Conservation (phyloP, 2,888 invertebrate genomes). For the Pyralis farinalis region DNA sequence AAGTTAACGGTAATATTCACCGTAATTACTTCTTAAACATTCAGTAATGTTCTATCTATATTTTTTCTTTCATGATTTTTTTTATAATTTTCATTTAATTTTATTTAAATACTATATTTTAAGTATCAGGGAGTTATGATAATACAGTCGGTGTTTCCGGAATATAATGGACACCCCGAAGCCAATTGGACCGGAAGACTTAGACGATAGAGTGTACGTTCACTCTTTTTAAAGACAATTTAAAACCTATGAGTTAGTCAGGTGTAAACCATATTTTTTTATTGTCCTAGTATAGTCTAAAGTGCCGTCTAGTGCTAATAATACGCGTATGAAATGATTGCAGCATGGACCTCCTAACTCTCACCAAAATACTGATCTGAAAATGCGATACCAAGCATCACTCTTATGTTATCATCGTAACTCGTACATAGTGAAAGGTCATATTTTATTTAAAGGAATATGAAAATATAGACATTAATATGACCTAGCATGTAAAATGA, state of each 20-base stretch:
- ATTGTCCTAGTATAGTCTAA: slow-evolving; percentile 79
- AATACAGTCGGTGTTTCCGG: slow-evolving; percentile 26
- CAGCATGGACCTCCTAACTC: slow-evolving; percentile 23
- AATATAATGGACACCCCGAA: slow-evolving; percentile 39
- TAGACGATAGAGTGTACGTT: slow-evolving; percentile 28
- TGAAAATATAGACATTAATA: slow-evolving; percentile 23
- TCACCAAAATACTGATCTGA: slow-evolving; percentile 22
- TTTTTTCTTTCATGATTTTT: slow-evolving; percentile 23
- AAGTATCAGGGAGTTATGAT: slow-evolving; percentile 27
- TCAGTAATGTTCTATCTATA: slow-evolving; percentile 46
- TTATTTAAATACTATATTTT: slow-evolving; percentile 24
- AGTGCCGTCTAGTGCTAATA: slow-evolving; percentile 55
- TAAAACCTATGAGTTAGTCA: slow-evolving; percentile 28
- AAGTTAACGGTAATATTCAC: slow-evolving; percentile 44
- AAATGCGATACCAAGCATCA: slow-evolving; percentile 22
- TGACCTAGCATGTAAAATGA: slow-evolving; percentile 17
- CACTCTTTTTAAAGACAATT: slow-evolving; percentile 33
- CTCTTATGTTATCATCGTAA: not conserved
- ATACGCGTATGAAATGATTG: slow-evolving; percentile 36
- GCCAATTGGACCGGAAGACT: slow-evolving; percentile 67
- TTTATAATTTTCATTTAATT: slow-evolving; percentile 29
- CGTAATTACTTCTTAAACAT: slow-evolving; percentile 44
- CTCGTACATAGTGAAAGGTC: slow-evolving; percentile 9
- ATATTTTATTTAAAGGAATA: slow-evolving; percentile 17
- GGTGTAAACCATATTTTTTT: slow-evolving; percentile 57